phyloP scores from a whole-genome alignment of 2,797 vertebrate genomes.

The Microctenopoma stevenorrisi region DNA sequence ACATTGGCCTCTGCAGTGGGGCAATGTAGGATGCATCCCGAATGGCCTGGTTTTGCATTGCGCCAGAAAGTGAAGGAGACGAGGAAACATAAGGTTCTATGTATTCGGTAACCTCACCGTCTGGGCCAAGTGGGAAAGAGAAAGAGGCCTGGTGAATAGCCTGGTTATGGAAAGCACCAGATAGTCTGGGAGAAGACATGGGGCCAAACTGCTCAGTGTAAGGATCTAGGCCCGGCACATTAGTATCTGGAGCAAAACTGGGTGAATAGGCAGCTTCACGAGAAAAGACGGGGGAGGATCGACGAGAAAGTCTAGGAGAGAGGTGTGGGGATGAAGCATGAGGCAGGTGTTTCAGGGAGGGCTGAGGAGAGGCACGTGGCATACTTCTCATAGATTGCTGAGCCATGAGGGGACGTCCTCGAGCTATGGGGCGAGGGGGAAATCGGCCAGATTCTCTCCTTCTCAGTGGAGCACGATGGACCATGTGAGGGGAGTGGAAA shows the following conservation, averaged over 20 bases:
- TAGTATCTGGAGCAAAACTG: slow-evolving; percentile 31
- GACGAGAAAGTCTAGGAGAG: slow-evolving; percentile 72
- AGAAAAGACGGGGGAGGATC: slow-evolving; percentile 52
- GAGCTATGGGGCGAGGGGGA: slow-evolving; percentile 75
- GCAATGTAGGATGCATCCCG: slow-evolving; percentile 53
- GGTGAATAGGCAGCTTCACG: slow-evolving; percentile 43
- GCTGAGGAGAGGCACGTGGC: slow-evolving; percentile 74
- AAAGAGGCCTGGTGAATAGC: slow-evolving; percentile 60
- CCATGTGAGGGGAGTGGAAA: slow-evolving; percentile 75
- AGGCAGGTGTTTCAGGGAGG: slow-evolving; percentile 76
- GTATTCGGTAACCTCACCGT: slow-evolving; percentile 44
- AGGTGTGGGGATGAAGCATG: slow-evolving; percentile 60
- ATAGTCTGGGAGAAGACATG: slow-evolving; percentile 64
- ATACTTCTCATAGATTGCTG: slow-evolving; percentile 74
- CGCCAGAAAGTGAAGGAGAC: slow-evolving; percentile 61
- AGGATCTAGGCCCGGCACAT: slow-evolving; percentile 47
- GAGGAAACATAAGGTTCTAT: slow-evolving; percentile 42
- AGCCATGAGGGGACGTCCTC: slow-evolving; percentile 78
- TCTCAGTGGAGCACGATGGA: slow-evolving; percentile 59
- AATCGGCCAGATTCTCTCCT: slow-evolving; percentile 73
- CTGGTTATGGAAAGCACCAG: slow-evolving; percentile 64
- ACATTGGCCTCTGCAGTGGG: slow-evolving; percentile 22
- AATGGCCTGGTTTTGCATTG: slow-evolving; percentile 70
- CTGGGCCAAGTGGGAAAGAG: slow-evolving; percentile 49
- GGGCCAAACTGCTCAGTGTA: slow-evolving; percentile 49